Conservation (phyloP, 2,113 vertebrate species). For the Arothron firmamentum region DNA sequence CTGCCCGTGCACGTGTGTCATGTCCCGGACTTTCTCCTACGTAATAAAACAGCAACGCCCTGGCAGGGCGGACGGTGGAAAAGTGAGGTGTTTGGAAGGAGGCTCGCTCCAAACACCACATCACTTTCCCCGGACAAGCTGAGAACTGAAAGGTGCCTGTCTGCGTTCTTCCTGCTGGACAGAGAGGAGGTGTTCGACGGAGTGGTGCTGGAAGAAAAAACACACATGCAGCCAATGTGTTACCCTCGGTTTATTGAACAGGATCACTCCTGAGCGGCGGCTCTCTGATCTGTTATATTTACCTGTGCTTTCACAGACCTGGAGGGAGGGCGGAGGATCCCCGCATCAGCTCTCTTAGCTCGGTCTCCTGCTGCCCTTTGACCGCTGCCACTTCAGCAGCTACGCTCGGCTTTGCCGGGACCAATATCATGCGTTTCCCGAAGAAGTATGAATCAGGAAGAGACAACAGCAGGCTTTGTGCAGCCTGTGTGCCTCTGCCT, state of each 20-base stretch:
- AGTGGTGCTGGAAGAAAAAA: constrained; percentile 19
- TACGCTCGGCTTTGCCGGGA: constrained; percentile 19
- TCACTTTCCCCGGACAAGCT: constrained; percentile 57
- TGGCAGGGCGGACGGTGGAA: constrained; percentile 41
- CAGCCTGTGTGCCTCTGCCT: constrained; percentile 13
- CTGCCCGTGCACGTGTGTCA: constrained; percentile 21
- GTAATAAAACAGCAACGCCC: neutral
- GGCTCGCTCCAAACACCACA: constrained; percentile 40
- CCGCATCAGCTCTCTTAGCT: constrained; percentile 26
- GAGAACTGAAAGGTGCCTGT: constrained; percentile 28
- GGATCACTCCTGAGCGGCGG: constrained; percentile 5
- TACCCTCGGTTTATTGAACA: no score
- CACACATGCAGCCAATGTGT: no score
- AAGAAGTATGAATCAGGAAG: constrained; percentile 32
- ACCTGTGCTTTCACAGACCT: neutral
- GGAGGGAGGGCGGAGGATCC: constrained; percentile 23
- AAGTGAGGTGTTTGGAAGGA: constrained; percentile 45
- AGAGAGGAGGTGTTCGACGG: constrained; percentile 35
- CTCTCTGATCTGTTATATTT: no score
- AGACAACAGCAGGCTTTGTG: constrained; percentile 50
- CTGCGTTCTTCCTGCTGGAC: constrained; percentile 29
- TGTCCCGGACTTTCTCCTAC: constrained; percentile 15
- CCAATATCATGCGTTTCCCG: constrained; percentile 53
- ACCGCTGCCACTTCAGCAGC: constrained; percentile 14
- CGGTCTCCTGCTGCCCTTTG: constrained; percentile 6